Percentiles rank a stretch among this genome's conserved stretches.
phyloP scores from a whole-genome alignment of 2,797 vertebrate genomes.

The Bradypus variegatus region DNA sequence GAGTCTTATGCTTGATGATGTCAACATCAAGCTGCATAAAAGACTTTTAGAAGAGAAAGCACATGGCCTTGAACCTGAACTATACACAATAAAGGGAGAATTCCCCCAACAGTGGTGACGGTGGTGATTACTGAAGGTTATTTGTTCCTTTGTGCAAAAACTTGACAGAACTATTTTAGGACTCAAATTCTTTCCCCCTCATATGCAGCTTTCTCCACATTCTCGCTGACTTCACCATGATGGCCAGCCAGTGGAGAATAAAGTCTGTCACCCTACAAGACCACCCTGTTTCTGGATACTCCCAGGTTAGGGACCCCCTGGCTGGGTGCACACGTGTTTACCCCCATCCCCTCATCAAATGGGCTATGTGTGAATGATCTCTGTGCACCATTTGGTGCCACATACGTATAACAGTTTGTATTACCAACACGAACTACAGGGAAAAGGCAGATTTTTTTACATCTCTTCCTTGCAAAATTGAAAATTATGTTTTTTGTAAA shows the following conservation, averaged over 20 bases:
- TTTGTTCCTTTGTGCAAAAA: background rate
- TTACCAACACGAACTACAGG: background rate
- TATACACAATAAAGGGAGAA: background rate
- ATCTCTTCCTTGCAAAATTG: background rate
- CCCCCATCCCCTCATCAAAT: background rate
- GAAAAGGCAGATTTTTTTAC: background rate
- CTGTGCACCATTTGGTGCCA: background rate
- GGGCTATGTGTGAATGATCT: background rate
- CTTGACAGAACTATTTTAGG: background rate
- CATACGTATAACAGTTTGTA: background rate
- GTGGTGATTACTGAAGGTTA: background rate
- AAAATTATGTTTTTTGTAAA: background rate
- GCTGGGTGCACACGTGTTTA: background rate
- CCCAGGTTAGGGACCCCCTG: too few relatives aligned
- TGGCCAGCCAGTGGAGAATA: background rate
- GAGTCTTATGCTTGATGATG: background rate
- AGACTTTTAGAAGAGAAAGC: background rate
- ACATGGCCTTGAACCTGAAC: too few relatives aligned
- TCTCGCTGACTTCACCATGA: background rate
- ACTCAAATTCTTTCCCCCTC: background rate
- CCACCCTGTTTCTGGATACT: background rate
- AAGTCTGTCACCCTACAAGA: background rate
- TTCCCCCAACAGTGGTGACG: background rate
- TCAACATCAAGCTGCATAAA: background rate
- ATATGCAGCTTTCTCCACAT: background rate